Evolutionary conservation across 2,113 vertebrate species (phyloP).

Genomic region (Etheostoma cragini): DNA sequence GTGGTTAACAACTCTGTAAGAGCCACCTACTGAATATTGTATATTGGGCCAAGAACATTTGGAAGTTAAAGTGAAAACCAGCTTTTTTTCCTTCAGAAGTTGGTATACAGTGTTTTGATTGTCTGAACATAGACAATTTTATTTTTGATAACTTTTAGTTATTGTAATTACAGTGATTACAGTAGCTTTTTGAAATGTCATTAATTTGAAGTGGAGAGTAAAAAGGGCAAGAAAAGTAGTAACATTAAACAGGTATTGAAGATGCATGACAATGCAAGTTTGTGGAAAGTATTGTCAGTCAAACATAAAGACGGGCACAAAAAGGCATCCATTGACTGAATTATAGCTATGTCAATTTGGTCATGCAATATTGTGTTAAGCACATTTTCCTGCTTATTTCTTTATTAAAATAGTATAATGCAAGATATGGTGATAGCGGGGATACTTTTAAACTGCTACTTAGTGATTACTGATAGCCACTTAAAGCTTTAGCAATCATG

Average conservation of each 20-base stretch:
- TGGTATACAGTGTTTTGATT: conserved; percentile 35
- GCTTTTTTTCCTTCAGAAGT: conserved; percentile 16
- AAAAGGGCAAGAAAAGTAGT: not conserved
- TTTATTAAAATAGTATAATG: conserved; percentile 48
- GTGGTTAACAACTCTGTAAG: conserved; percentile 48
- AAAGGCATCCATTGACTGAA: conserved; percentile 2
- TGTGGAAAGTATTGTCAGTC: not conserved
- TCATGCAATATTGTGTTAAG: conserved; percentile 52
- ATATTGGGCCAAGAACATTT: conserved; percentile 73
- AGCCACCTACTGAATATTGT: conserved; percentile 55
- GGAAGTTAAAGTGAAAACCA: conserved; percentile 54
- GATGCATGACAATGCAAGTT: not conserved
- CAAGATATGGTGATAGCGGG: conserved; percentile 31
- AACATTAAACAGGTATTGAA: conserved; percentile 3
- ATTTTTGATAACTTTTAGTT: conserved; percentile 37
- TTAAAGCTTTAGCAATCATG: conserved; percentile 30
- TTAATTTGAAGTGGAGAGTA: conserved; percentile 7
- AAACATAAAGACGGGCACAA: conserved; percentile 29
- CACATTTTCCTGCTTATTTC: conserved; percentile 49
- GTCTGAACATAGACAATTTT: conserved; percentile 30
- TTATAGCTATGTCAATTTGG: conserved; percentile 40
- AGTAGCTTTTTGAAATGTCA: conserved; percentile 21
- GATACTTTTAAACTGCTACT: conserved; percentile 25
- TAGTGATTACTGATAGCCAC: conserved; percentile 33
- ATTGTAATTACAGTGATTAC: conserved; percentile 39